A percentile compares a stretch with the other conserved stretches of the same genome.
These are phyloP conservation scores for Phorcus lineatus DNA, from an alignment of 2,888 invertebrate genomes.

Conservation along the genomic window DNA sequence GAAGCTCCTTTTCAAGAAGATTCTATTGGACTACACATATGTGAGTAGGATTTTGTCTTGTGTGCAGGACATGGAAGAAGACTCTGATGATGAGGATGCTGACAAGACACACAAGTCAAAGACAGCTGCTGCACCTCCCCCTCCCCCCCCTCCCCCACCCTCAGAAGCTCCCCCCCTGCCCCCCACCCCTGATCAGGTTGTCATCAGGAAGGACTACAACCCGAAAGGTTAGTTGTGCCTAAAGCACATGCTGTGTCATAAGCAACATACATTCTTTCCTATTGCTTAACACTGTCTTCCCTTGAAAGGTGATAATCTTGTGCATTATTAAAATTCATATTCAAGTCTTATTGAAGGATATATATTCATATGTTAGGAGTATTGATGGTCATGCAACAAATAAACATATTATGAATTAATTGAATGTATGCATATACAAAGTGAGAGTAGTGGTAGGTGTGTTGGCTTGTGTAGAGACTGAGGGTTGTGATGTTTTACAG, in stretches of 20 bases:
- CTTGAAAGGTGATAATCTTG: no score
- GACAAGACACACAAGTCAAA: conserved; percentile 50
- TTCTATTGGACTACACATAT: no score
- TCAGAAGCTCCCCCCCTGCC: conserved; percentile 84
- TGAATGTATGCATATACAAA: no score
- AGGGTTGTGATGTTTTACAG: conserved; percentile 43
- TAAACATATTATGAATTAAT: no score
- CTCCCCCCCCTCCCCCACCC: conserved; percentile 77
- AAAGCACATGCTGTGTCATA: neutral
- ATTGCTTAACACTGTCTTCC: neutral
- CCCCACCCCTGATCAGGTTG: conserved; percentile 92
- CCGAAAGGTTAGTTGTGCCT: conserved; percentile 82
- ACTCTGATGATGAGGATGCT: conserved; percentile 63
- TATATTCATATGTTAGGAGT: no score
- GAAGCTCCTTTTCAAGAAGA: no score
- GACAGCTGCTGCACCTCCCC: conserved; percentile 64
- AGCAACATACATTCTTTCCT: neutral
- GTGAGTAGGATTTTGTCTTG: neutral
- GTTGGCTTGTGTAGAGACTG: no score
- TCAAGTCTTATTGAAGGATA: no score
- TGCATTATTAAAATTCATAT: no score
- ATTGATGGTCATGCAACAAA: no score
- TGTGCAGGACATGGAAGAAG: conserved; percentile 63
- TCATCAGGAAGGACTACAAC: conserved; percentile 96
- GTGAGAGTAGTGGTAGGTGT: no score